Evolutionary conservation across 1,140 invertebrate species (phyloP).

Genomic region (Bicyclus anynana): DNA sequence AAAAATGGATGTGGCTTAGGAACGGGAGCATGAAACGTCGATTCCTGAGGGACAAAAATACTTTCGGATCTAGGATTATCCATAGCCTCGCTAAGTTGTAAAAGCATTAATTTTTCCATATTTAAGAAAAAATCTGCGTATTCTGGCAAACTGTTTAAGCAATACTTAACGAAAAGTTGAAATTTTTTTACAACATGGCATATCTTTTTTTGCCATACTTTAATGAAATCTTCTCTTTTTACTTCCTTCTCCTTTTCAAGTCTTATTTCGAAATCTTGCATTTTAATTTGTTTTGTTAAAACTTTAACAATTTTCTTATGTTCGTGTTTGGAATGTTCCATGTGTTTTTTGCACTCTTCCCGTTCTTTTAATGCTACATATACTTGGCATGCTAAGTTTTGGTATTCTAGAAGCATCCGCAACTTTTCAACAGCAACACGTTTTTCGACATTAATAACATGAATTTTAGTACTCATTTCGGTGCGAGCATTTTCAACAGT

Average conservation of each 20-base stretch:
- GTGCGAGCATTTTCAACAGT: constrained; percentile 35
- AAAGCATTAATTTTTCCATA: constrained; percentile 62
- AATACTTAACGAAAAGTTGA: constrained; percentile 59
- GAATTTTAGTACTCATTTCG: constrained; percentile 35
- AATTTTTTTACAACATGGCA: constrained; percentile 59
- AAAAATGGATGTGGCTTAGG: constrained; percentile 53
- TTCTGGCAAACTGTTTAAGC: constrained; percentile 52
- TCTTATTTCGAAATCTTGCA: constrained; percentile 52
- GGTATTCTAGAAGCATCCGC: constrained; percentile 46
- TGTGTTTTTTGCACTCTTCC: constrained; percentile 46
- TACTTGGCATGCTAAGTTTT: constrained; percentile 63
- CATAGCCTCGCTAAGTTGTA: constrained; percentile 48
- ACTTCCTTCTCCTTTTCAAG: constrained; percentile 45
- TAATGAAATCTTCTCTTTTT: constrained; percentile 40
- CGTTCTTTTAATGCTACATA: constrained; percentile 63
- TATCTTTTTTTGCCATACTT: constrained; percentile 59
- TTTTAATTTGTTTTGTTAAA: constrained; percentile 37
- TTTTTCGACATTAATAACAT: constrained; percentile 61
- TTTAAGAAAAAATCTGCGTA: constrained; percentile 65
- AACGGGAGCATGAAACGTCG: constrained; percentile 36
- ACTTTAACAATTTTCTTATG: constrained; percentile 48
- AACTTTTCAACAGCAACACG: constrained; percentile 54
- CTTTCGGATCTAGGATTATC: constrained; percentile 49
- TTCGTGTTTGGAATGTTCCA: constrained; percentile 35
- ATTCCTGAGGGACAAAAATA: constrained; percentile 44